Evolutionary conservation across 2,888 invertebrate species (phyloP), one percentile per base, ranked within the genome.

Genomic region (Tetragonula carbonaria): DNA sequence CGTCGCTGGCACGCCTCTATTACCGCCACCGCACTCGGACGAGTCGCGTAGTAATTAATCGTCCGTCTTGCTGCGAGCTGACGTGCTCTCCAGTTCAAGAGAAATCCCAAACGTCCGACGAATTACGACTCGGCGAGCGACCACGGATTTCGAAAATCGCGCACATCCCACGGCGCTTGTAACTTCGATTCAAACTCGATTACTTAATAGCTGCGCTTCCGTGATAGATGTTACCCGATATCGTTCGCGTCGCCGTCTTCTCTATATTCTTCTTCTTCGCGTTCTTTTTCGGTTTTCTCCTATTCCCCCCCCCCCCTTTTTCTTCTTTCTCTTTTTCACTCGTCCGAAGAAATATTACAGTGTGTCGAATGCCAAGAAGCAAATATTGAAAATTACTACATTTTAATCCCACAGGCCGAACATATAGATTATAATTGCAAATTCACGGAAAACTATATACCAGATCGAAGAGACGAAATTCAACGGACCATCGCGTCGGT

Each of bases 41-140:
- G 78, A 68, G 80, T 77, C 82, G 81, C 81, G 78, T 77, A 77
- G 87, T 90, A 90, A 90, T 90, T 90, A 88, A 90, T 90, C 87
- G 87, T 80, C 66, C 74, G 86, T 90, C 88, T 89, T 84, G 78
- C 82, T 78, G 75, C 84, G 72, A 75, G 78, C 72, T 85, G 89
- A 87, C 88, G 85, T 85, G 79, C 68, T 82, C 75, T 65, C 78
- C 80, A 82, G 81, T 90, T 87, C 83, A 79, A 88, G 81, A 81
- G 80, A 82, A 90, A 84, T 90, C 80, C 87, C 84, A 85, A 75
- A 86, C 82, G 86, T 87, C 82, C 82, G 23, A 82, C 82, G 83
- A 90, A 86, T 90, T 89, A 84, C 82, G 45, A 23, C 67, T 28
- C 28, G 80, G 72, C 72, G 65, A 74, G 78, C 63, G 51, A 66